Percentiles rank a stretch among this genome's conserved stretches.
Conservation (phyloP, 2,888 invertebrate species). For the Rhingia campestris region DNA sequence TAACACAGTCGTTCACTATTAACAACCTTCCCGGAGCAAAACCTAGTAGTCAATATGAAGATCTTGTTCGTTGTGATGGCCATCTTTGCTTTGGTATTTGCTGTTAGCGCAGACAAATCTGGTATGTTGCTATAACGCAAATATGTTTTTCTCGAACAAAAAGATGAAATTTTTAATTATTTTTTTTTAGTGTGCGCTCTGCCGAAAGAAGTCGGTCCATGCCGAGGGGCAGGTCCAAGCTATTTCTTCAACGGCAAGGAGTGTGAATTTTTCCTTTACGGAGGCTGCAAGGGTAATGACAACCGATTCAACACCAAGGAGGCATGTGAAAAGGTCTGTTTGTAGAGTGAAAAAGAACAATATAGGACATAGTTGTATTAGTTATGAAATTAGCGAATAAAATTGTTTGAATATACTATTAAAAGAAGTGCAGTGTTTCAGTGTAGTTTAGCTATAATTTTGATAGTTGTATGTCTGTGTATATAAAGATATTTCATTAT, state of each 20-base stretch:
- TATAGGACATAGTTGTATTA: background rate
- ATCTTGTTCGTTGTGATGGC: constrained; percentile 66
- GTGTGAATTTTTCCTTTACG: constrained; percentile 76
- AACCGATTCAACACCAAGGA: constrained; percentile 75
- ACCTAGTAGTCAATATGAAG: constrained; percentile 42
- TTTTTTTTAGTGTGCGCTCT: constrained; percentile 73
- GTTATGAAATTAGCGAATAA: too few species aligned
- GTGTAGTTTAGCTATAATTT: too few species aligned
- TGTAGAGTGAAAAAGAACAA: constrained; percentile 30
- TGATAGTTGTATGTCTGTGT: too few species aligned
- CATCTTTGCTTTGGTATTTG: constrained; percentile 70
- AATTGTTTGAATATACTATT: too few species aligned
- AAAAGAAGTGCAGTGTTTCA: too few species aligned
- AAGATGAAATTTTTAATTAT: background rate
- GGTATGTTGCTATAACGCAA: constrained; percentile 21
- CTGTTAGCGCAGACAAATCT: constrained; percentile 50
- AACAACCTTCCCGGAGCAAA: constrained; percentile 12
- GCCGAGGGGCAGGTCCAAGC: constrained; percentile 70
- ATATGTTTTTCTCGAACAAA: background rate
- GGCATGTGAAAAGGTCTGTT: constrained; percentile 75
- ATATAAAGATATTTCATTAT: too few species aligned
- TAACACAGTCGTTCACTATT: constrained; percentile 11
- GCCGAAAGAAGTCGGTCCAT: constrained; percentile 75
- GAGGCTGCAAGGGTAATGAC: constrained; percentile 77
- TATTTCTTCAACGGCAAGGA: constrained; percentile 75